Base-by-base conservation (phyloP, 2,888 invertebrate genomes). In the Drosophila subsilvestris region DNA sequence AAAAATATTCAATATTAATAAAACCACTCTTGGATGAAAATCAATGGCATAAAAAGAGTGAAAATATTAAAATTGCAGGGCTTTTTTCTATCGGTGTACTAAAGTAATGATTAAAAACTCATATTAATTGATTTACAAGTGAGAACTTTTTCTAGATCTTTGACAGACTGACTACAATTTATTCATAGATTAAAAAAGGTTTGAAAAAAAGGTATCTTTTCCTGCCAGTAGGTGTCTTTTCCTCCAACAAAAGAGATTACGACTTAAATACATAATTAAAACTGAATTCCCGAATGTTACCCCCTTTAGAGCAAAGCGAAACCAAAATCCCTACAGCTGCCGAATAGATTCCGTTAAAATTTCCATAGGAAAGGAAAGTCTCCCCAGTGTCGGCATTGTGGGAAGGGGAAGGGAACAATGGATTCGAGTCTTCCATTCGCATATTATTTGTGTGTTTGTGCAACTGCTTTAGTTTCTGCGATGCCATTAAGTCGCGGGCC, bases 361-460 rank as follows among this genome's bases (percentile, higher is more conserved):
- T 20, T 27, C 27, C 45, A 42, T 25, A 25, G 47, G 18, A 18
- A 63, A 20, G 48, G 22, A 22, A 22, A 22, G 25, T 42, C 20
- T 6, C 8, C 18, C 20, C 63, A 63, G 63, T 54, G 63, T n/a
- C 63, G 45, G n/a, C n/a, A 65, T 37, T 27, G 27, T 8, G 22
- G 25, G 25, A 25, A 6, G 1, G 25, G 6, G 1, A 25, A 25
- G 25, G 5, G 25, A 25, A 25, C 25, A 25, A 25, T 25, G 25
- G 25, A 25, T 27, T 8, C 27, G 7, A 73, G 48, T 48, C 48
- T 54, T 45, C 53, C 48, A 37, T 17, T 62, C 63, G 51, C 17
- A 42, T 62, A 58, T 48, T 25, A 58, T 48, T n/a, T 82, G 85
- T 81, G 86, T 86, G 86, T 86, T 80, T 80, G 79, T 78, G 74